Conservation (phyloP, 1,140 invertebrate genomes). For the Lepidurus couesii region DNA sequence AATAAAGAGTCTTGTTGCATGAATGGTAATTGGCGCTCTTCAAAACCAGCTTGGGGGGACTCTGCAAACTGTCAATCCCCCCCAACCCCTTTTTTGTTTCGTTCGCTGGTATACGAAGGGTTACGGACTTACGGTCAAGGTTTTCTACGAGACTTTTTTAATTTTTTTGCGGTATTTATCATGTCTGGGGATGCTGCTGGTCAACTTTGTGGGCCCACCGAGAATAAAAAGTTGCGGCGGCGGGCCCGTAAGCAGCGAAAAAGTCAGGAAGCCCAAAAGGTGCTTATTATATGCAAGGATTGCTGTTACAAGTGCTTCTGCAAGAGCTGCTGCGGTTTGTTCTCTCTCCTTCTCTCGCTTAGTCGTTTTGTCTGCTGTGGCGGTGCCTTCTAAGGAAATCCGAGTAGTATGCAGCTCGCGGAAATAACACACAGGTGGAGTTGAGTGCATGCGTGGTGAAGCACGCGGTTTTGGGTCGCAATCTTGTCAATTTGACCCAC, state of each 20-base stretch:
- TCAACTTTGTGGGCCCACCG: too few species aligned
- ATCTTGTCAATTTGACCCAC: background rate
- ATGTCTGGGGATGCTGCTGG: too few species aligned
- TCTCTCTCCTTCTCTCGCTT: background rate
- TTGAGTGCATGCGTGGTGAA: background rate
- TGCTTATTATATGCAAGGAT: constrained; percentile 10
- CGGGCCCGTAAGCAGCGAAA: background rate
- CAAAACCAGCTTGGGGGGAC: background rate
- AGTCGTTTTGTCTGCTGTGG: background rate
- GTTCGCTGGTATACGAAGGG: too few species aligned
- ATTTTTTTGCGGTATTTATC: too few species aligned
- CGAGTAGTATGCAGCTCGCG: background rate
- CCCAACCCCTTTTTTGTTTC: too few species aligned
- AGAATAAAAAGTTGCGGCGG: too few species aligned
- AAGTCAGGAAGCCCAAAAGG: constrained; percentile 16
- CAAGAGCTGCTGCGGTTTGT: background rate
- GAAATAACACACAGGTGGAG: background rate
- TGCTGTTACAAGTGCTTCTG: constrained; percentile 6
- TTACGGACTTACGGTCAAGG: too few species aligned
- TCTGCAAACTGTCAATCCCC: background rate
- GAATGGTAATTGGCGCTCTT: background rate
- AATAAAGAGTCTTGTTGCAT: background rate
- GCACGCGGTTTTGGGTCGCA: constrained; percentile 1
- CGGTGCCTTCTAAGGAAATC: constrained; percentile 1
- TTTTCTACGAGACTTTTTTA: too few species aligned